Conservation (phyloP, 2,888 invertebrate species). For the Hirtodrosophila histrioides region DNA sequence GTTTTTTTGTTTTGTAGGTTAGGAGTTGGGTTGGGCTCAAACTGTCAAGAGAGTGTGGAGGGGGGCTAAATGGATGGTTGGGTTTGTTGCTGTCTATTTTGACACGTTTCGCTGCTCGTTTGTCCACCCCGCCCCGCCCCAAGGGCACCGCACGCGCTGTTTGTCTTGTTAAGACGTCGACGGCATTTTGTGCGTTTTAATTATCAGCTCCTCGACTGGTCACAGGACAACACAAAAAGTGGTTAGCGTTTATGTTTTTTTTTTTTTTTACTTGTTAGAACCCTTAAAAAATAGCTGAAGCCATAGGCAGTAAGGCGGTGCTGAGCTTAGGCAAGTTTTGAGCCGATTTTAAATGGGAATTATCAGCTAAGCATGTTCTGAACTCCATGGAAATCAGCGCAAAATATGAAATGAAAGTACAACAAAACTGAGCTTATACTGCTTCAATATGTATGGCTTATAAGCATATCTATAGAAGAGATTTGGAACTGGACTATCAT, state of each 20-base stretch:
- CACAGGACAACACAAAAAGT: slow-evolving; percentile 8
- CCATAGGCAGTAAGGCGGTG: too few relatives aligned
- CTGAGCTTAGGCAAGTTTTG: too few relatives aligned
- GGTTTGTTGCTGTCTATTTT: slow-evolving; percentile 64
- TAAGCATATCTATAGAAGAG: too few relatives aligned
- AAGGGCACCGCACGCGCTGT: slow-evolving; percentile 53
- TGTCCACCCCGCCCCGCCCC: slow-evolving; percentile 23
- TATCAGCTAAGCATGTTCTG: too few relatives aligned
- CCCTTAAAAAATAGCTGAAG: too few relatives aligned
- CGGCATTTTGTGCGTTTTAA: slow-evolving; percentile 68
- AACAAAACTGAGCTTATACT: too few relatives aligned
- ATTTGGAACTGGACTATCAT: too few relatives aligned
- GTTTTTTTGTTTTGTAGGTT: slow-evolving; percentile 12
- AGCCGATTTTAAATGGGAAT: too few relatives aligned
- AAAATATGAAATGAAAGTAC: too few relatives aligned
- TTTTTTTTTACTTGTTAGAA: neutral
- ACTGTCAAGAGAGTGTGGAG: slow-evolving; percentile 1
- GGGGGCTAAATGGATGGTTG: neutral
- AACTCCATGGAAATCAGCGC: too few relatives aligned
- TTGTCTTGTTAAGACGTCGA: slow-evolving; percentile 62
- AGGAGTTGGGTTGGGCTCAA: slow-evolving; percentile 21
- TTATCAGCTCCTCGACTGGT: slow-evolving; percentile 59
- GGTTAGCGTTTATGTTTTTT: slow-evolving; percentile 22
- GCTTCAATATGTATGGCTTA: too few relatives aligned
- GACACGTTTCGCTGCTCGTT: slow-evolving; percentile 62